A percentile compares a stretch with the other conserved stretches of the same genome.
phyloP scores from a whole-genome alignment of 2,113 vertebrate species.

The Ciconia stormi region DNA sequence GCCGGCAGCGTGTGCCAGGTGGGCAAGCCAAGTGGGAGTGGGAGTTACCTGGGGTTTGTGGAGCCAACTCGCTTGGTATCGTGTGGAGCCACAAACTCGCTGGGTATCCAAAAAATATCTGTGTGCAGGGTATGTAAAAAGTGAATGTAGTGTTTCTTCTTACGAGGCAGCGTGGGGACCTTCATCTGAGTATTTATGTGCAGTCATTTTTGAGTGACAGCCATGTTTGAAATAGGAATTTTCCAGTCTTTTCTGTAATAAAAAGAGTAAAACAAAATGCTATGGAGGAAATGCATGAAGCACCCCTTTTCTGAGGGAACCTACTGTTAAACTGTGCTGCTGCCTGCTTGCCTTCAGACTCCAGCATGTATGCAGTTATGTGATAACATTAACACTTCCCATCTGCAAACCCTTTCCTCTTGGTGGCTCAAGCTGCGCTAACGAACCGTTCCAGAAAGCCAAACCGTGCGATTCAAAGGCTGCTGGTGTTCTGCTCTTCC shows the following conservation, averaged over 20 bases:
- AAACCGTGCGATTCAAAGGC: neutral
- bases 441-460: rapidly evolving
- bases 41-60: rapidly evolving
- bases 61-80: rapidly evolving
- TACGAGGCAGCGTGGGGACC: neutral
- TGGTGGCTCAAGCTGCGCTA: neutral
- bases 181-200: neutral
- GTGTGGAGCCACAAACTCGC: neutral
- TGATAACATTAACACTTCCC: neutral
- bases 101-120: neutral
- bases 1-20: rapidly evolving
- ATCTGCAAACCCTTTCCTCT: neutral
- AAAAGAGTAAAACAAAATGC: neutral
- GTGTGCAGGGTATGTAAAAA: rapidly evolving
- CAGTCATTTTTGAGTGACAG: neutral
- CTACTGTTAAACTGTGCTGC: neutral
- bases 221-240: neutral
- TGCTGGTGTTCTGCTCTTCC: neutral
- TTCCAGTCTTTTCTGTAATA: neutral
- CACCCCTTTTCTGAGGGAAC: neutral
- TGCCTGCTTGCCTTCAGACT: neutral
- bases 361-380: rapidly evolving
- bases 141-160: rapidly evolving
- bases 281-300: neutral
- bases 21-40: rapidly evolving